Evolutionary conservation across 1,140 invertebrate genomes (phyloP).

Genomic region (Cyclina sinensis): DNA sequence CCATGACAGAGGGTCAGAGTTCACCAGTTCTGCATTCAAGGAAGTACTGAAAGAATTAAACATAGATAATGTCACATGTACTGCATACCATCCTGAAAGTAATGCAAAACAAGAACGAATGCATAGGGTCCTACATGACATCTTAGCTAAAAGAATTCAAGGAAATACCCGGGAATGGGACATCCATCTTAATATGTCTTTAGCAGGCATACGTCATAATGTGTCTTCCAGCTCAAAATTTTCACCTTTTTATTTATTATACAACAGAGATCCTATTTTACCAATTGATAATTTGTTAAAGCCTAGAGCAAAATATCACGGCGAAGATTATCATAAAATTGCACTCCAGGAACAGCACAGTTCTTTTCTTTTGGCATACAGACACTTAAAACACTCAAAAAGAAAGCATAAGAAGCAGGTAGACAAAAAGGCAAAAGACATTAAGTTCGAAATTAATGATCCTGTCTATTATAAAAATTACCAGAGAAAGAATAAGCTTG

Average conservation of each 20-base stretch:
- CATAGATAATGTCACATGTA: slow-evolving; percentile 52
- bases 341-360: slow-evolving; percentile 42
- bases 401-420: slow-evolving; percentile 26
- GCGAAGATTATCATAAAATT: slow-evolving; percentile 13
- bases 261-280: slow-evolving; percentile 63
- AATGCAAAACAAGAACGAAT: slow-evolving; percentile 56
- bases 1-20: slow-evolving; percentile 68
- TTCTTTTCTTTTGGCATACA: background rate
- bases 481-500: background rate
- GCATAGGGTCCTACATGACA: slow-evolving; percentile 38
- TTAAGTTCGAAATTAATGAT: slow-evolving; percentile 30
- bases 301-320: slow-evolving; percentile 58
- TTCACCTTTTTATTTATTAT: slow-evolving; percentile 52
- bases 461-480: slow-evolving; percentile 32
- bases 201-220: slow-evolving; percentile 59
- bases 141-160: slow-evolving; percentile 38
- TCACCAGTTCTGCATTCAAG: slow-evolving; percentile 53
- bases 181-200: slow-evolving; percentile 59
- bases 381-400: slow-evolving; percentile 27
- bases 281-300: slow-evolving; percentile 55
- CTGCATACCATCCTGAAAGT: slow-evolving; percentile 32
- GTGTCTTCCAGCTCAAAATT: slow-evolving; percentile 58
- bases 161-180: slow-evolving; percentile 51
- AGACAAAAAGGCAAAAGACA: background rate
- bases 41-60: slow-evolving; percentile 36